Conservation (phyloP, 2,888 invertebrate species). For the Ectemnius lituratus region DNA sequence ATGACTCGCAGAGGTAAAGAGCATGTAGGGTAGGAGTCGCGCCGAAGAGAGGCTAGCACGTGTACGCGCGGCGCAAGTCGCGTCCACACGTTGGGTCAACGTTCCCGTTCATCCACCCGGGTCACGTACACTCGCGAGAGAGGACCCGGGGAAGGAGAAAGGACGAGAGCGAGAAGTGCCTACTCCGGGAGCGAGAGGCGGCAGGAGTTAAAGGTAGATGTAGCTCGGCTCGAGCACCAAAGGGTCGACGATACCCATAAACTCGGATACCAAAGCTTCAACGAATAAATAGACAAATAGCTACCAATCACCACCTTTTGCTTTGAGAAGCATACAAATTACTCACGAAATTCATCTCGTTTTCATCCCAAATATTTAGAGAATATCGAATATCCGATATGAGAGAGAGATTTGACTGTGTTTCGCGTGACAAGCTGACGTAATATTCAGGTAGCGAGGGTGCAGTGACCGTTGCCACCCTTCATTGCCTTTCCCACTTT, state of each 20-base stretch:
- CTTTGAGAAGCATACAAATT: too few relatives aligned
- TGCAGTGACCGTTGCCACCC: not conserved
- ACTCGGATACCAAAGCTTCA: not conserved
- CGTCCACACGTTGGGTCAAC: constrained; percentile 38
- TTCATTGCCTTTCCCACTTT: not conserved
- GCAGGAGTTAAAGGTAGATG: not conserved
- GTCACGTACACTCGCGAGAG: constrained; percentile 42
- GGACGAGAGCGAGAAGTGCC: constrained; percentile 9
- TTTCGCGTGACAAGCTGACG: too few relatives aligned
- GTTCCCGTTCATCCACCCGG: constrained; percentile 43
- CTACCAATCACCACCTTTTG: not conserved
- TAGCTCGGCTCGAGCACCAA: not conserved
- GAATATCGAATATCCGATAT: too few relatives aligned
- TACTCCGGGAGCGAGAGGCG: constrained; percentile 2
- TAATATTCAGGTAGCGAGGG: too few relatives aligned
- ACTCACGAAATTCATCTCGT: not conserved
- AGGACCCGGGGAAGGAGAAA: constrained; percentile 21
- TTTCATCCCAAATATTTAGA: too few relatives aligned
- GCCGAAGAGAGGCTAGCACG: not conserved
- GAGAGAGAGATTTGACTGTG: too few relatives aligned
- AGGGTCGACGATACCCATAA: not conserved
- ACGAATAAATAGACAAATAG: constrained; percentile 3
- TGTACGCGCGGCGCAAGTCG: constrained; percentile 11
- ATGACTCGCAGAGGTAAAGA: too few relatives aligned
- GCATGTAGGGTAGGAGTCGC: too few relatives aligned